Evolutionary conservation across 2,797 vertebrate genomes (phyloP).

Genomic region (Delichon dasypus): DNA sequence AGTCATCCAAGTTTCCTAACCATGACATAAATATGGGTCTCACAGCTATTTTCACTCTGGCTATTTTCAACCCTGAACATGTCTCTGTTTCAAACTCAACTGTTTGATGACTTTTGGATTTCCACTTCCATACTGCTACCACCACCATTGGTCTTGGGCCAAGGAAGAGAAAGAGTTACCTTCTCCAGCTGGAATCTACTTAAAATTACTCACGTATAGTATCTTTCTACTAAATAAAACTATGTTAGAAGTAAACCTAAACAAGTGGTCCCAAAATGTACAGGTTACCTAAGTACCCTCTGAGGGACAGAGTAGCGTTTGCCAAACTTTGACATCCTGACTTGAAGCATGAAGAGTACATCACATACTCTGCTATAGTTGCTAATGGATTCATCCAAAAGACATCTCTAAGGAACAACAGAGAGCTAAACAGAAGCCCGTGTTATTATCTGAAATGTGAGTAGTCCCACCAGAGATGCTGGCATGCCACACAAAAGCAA

Average conservation of each 20-base stretch:
- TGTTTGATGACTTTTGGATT: neutral
- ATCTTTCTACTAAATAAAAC: neutral
- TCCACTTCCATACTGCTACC: neutral
- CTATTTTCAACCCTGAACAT: neutral
- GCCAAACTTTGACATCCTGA: neutral
- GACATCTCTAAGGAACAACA: neutral
- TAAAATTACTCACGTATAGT: neutral
- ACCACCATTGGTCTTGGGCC: fast-evolving
- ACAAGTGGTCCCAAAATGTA: neutral
- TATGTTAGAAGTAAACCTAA: neutral
- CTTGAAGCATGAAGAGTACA: neutral
- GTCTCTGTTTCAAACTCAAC: neutral
- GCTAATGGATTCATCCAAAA: neutral
- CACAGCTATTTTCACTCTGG: neutral
- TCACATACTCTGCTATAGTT: neutral
- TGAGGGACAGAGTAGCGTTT: fast-evolving
- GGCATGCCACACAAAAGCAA: neutral
- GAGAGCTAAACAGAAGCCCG: neutral
- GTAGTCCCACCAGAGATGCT: neutral
- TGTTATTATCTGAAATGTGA: neutral
- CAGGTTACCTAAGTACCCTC: fast-evolving
- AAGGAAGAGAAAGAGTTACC: neutral
- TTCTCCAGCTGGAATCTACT: neutral
- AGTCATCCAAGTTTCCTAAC: neutral
- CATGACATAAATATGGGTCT: neutral